Evolutionary conservation across 2,797 vertebrate genomes (phyloP).

Genomic region (Argya squamiceps): DNA sequence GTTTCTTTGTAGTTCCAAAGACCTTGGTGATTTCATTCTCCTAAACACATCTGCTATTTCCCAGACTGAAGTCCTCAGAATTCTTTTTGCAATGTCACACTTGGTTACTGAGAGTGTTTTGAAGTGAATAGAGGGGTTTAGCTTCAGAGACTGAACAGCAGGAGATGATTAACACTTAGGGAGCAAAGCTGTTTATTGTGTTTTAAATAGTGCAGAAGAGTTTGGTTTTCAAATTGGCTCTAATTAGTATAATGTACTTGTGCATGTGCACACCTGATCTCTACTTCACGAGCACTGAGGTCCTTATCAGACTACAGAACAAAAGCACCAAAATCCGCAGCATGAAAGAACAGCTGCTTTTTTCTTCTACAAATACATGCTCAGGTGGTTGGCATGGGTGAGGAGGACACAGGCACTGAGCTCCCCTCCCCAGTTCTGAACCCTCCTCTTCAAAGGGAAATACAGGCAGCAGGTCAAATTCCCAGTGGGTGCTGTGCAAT

Average conservation of each 20-base stretch:
- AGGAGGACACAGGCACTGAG: neutral
- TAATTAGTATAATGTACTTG: constrained; percentile 58
- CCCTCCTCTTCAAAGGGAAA: neutral
- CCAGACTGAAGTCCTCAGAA: constrained; percentile 61
- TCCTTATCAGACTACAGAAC: neutral
- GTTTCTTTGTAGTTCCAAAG: constrained; percentile 56
- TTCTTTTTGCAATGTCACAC: constrained; percentile 55
- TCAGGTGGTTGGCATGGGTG: neutral
- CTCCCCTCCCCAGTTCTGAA: neutral
- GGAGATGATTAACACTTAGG: constrained; percentile 69
- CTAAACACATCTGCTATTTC: constrained; percentile 50
- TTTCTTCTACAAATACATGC: neutral
- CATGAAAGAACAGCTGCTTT: neutral
- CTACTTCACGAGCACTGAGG: neutral
- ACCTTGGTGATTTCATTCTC: constrained; percentile 35
- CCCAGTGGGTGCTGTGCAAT: neutral
- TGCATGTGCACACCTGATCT: constrained; percentile 46
- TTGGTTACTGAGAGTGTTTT: constrained; percentile 66
- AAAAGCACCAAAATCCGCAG: neutral
- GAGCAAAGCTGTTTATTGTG: constrained; percentile 71
- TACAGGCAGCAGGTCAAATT: neutral
- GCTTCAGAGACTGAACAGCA: constrained; percentile 67
- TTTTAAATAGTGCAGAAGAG: constrained; percentile 69
- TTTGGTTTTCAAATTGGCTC: constrained; percentile 63
- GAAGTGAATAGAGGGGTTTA: constrained; percentile 60